Percentiles rank a stretch among this genome's conserved stretches.
Conservation (phyloP, 2,113 vertebrate genomes). For the Anarrhichthys ocellatus region DNA sequence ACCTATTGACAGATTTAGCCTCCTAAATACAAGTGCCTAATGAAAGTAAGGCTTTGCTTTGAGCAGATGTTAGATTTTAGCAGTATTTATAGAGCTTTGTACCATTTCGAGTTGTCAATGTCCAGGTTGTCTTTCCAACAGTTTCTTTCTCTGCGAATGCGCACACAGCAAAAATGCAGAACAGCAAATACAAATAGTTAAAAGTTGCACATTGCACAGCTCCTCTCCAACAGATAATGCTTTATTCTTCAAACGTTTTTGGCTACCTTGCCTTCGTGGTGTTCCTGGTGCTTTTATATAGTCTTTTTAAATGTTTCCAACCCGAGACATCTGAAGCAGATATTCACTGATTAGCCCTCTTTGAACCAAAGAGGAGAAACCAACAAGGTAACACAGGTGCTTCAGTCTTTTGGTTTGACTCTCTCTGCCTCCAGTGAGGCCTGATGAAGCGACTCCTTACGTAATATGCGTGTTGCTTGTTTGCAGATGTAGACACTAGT, state of each 20-base stretch:
- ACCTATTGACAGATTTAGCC: background rate
- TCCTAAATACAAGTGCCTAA: background rate
- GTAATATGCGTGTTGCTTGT: slow-evolving; percentile 8
- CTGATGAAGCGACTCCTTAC: background rate
- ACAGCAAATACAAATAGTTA: background rate
- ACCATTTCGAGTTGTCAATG: background rate
- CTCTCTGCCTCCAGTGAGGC: background rate
- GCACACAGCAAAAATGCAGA: background rate
- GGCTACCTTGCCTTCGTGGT: background rate
- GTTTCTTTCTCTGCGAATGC: background rate
- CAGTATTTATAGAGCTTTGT: background rate
- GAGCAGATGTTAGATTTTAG: too few relatives aligned
- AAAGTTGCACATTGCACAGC: background rate
- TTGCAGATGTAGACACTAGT: slow-evolving; percentile 15
- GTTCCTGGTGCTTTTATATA: background rate
- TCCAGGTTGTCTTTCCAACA: background rate
- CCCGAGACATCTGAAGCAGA: background rate
- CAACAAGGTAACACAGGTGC: background rate
- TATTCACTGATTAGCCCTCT: background rate
- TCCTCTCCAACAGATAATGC: background rate
- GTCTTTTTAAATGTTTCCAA: background rate
- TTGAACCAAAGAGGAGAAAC: background rate
- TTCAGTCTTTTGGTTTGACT: background rate
- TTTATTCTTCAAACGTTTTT: background rate
- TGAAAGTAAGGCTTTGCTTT: background rate